Evolutionary conservation across 2,113 vertebrate species (phyloP).

Genomic region (Myanophis thanlyinensis): DNA sequence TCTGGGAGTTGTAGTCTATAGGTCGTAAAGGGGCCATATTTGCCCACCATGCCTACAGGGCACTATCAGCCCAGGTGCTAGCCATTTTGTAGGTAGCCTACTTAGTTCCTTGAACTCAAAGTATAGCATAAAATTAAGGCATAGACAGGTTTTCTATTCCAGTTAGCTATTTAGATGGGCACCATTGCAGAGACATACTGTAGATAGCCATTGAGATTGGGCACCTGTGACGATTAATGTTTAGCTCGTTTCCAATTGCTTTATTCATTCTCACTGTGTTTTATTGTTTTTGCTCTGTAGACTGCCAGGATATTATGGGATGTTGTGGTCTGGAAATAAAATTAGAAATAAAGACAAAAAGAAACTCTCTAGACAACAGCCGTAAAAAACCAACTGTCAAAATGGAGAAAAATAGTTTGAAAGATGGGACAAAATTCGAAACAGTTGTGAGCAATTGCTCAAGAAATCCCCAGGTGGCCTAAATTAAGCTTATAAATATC

Average conservation of each 20-base stretch:
- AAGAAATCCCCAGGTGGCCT: neutral
- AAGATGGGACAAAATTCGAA: neutral
- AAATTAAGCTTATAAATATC: slow-evolving; percentile 13
- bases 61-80: neutral
- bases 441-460: neutral
- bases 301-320: neutral
- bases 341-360: neutral
- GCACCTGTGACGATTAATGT: neutral
- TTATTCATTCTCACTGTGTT: neutral
- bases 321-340: neutral
- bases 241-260: neutral
- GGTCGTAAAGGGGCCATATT: neutral
- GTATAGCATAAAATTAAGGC: neutral
- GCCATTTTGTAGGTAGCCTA: neutral
- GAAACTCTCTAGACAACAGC: neutral
- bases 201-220: neutral
- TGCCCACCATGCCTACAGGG: neutral
- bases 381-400: neutral
- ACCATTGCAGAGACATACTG: neutral
- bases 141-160: too few species aligned
- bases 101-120: neutral
- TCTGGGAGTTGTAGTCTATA: neutral
- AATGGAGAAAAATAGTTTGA: neutral
- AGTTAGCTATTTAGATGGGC: neutral
- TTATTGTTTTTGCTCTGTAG: neutral